Evolutionary conservation across 2,113 vertebrate genomes (phyloP).

Genomic region (Salvelinus sp.): DNA sequence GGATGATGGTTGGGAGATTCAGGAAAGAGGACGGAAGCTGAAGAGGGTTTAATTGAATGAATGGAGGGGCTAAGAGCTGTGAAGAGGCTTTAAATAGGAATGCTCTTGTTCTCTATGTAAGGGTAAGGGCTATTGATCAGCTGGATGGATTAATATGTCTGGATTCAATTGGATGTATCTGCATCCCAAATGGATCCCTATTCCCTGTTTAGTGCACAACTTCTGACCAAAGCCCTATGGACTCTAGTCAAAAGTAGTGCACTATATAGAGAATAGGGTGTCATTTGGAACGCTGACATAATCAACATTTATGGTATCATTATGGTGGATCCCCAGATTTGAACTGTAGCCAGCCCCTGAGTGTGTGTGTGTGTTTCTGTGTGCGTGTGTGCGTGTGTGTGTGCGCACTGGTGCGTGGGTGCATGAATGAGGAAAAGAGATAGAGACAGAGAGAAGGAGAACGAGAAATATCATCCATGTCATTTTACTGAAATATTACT

Average conservation of each 20-base stretch:
- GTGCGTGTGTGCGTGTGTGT: neutral
- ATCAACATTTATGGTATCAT: slow-evolving; percentile 3
- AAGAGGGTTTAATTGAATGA: neutral
- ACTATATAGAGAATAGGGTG: too few relatives aligned
- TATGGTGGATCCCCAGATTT: neutral
- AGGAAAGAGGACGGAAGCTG: slow-evolving; percentile 41
- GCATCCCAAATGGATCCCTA: too few relatives aligned
- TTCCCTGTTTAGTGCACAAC: too few relatives aligned
- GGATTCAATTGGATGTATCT: neutral
- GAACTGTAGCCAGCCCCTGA: too few relatives aligned
- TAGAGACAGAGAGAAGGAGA: neutral
- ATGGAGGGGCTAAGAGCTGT: neutral
- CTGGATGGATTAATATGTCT: neutral
- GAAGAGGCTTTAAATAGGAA: neutral
- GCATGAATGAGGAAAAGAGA: neutral
- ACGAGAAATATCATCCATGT: neutral
- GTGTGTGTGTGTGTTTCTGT: neutral
- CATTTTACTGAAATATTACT: neutral
- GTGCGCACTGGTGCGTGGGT: too few relatives aligned
- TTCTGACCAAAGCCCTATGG: too few relatives aligned
- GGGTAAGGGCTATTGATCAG: slow-evolving; percentile 1
- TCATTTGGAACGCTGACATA: neutral
- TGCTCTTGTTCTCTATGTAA: neutral
- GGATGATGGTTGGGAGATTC: slow-evolving; percentile 58
- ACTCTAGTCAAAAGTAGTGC: too few relatives aligned